Conservation (phyloP, 2,113 vertebrate species). For the Cynopterus brachyotis region DNA sequence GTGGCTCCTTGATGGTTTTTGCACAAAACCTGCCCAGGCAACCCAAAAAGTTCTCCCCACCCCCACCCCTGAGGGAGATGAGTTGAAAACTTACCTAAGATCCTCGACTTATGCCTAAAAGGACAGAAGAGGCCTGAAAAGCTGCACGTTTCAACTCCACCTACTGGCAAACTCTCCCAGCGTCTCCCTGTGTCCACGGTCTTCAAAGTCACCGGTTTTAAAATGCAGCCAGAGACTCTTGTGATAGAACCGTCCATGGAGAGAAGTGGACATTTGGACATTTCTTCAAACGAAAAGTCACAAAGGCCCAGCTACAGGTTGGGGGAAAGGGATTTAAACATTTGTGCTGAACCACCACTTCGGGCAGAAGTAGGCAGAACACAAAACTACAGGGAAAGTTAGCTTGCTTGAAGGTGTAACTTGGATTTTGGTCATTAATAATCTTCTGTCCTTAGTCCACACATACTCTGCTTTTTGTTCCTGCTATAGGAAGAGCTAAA, state of each 20-base stretch:
- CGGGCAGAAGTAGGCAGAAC: neutral
- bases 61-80: neutral
- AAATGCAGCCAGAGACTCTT: neutral
- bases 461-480: neutral
- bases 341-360: neutral
- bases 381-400: neutral
- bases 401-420: neutral
- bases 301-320: neutral
- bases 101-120: neutral
- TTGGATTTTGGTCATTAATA: neutral
- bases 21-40: neutral
- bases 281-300: neutral
- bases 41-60: neutral
- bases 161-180: neutral
- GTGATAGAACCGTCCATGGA: neutral
- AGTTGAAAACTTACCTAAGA: neutral
- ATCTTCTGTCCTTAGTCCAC: neutral
- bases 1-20: neutral
- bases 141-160: neutral
- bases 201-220: neutral
- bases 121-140: neutral
- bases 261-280: slow-evolving; percentile 10
- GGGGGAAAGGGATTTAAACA: neutral
- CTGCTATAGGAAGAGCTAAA: neutral
- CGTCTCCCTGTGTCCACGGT: neutral